Evolutionary conservation across 2,888 invertebrate genomes (phyloP).

Genomic region (Hyposoter didymator): DNA sequence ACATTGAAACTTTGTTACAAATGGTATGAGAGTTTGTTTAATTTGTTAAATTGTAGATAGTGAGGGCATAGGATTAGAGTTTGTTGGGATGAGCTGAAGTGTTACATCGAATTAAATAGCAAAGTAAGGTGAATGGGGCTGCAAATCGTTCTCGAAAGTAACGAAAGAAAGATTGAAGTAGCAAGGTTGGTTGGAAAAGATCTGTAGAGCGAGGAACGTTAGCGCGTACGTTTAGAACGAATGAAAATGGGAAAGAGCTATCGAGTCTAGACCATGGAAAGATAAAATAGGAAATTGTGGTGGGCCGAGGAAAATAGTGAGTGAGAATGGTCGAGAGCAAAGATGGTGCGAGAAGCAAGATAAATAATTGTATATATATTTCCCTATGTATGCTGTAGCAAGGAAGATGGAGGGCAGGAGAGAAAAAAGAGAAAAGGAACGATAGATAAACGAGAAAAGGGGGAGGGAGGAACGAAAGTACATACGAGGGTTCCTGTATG

Average conservation of each 20-base stretch:
- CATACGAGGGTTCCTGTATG: constrained; percentile 36
- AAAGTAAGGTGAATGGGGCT: constrained; percentile 34
- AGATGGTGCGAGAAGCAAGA: constrained; percentile 30
- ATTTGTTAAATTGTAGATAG: not conserved
- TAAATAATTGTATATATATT: constrained; percentile 8
- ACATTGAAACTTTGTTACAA: not conserved
- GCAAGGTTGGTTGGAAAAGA: constrained; percentile 6
- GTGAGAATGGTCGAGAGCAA: constrained; percentile 29
- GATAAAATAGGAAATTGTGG: constrained; percentile 59
- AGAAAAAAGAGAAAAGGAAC: constrained; percentile 36
- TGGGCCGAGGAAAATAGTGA: constrained; percentile 32
- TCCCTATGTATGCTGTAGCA: not conserved
- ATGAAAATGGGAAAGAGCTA: constrained; percentile 61
- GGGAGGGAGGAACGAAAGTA: constrained; percentile 21
- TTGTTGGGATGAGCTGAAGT: not conserved
- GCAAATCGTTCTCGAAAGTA: constrained; percentile 40
- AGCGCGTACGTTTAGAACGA: constrained; percentile 35
- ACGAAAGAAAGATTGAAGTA: constrained; percentile 37
- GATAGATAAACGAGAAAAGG: constrained; percentile 21
- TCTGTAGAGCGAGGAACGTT: constrained; percentile 35
- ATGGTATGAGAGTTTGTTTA: not conserved
- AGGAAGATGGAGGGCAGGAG: not conserved
- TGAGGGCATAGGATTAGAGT: constrained; percentile 10
- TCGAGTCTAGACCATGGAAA: constrained; percentile 56
- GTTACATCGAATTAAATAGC: constrained; percentile 28